Conservation (phyloP, 2,888 invertebrate species). For the Spisula solida region DNA sequence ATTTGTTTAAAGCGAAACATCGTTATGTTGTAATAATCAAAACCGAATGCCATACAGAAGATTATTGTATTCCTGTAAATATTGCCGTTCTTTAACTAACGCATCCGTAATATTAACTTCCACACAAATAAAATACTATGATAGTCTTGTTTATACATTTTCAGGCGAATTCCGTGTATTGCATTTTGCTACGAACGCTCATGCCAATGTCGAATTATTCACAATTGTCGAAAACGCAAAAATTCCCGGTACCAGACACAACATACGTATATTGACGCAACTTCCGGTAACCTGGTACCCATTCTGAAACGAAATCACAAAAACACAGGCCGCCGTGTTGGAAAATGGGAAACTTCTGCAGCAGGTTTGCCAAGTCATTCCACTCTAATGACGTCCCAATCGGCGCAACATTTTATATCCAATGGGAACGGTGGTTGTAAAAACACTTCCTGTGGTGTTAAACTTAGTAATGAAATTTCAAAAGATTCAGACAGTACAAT, state of each 20-base stretch:
- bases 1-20: no score
- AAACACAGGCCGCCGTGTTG: not conserved
- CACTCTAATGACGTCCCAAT: not conserved
- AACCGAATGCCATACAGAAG: no score
- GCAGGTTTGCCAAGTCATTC: not conserved
- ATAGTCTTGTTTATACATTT: slow-evolving; percentile 8
- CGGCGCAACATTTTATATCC: not conserved
- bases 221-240: not conserved
- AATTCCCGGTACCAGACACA: slow-evolving; percentile 43
- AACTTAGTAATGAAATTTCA: not conserved
- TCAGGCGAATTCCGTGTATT: slow-evolving; percentile 70
- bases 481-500: not conserved
- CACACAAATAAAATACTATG: not conserved
- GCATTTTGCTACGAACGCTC: slow-evolving; percentile 58
- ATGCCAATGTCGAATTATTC: slow-evolving; percentile 59
- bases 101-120: not conserved
- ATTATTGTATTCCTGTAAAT: no score
- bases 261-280: slow-evolving; percentile 59
- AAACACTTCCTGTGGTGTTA: not conserved
- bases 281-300: slow-evolving; percentile 27
- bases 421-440: not conserved
- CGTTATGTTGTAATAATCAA: no score
- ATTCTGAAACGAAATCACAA: not conserved
- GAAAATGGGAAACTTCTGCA: not conserved
- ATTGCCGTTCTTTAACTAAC: no score